phyloP scores from a whole-genome alignment of 2,888 invertebrate species.

The Scaeva pyrastri region DNA sequence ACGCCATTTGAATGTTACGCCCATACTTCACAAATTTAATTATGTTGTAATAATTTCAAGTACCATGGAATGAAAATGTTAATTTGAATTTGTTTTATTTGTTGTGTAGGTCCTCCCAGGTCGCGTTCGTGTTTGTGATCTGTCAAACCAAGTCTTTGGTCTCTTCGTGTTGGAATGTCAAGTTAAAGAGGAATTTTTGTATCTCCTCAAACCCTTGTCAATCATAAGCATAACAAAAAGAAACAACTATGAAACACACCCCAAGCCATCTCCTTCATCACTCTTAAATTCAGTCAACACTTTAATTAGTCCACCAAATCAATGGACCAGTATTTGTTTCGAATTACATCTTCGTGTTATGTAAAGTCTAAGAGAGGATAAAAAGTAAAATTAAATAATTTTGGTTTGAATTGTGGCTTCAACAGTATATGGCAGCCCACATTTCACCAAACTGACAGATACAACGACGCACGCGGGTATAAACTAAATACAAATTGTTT shows the following conservation, averaged over 20 bases:
- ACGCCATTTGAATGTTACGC: constrained; percentile 7
- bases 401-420: constrained; percentile 28
- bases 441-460: background rate
- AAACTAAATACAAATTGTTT: constrained; percentile 39
- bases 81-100: constrained; percentile 56
- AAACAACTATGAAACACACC: background rate
- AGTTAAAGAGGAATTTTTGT: constrained; percentile 10
- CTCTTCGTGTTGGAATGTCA: background rate
- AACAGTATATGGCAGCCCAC: background rate
- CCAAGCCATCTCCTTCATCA: background rate
- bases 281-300: constrained; percentile 22
- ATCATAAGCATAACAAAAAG: background rate
- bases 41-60: constrained; percentile 72
- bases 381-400: constrained; percentile 49
- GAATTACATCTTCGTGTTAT: constrained; percentile 51
- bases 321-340: background rate
- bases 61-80: constrained; percentile 34
- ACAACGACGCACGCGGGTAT: background rate
- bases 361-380: constrained; percentile 22
- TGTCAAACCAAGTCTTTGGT: background rate
- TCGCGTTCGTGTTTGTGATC: constrained; percentile 31
- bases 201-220: constrained; percentile 34
- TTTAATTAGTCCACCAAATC: constrained; percentile 56
- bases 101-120: constrained; percentile 42
- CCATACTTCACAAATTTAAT: constrained; percentile 47